Evolutionary conservation across 1,140 invertebrate genomes (phyloP).

Genomic region (Atta colombica): DNA sequence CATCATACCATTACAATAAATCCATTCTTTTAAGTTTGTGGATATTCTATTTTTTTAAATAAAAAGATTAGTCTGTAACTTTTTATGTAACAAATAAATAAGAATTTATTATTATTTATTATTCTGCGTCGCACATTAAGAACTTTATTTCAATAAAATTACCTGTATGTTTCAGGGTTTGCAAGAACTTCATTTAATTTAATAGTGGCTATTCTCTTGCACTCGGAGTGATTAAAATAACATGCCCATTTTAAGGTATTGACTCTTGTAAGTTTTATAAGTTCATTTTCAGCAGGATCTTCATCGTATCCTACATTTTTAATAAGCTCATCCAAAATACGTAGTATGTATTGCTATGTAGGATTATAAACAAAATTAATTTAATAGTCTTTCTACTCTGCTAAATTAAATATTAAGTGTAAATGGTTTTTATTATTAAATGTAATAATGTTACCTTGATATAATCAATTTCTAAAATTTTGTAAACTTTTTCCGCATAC

Average conservation of each 20-base stretch:
- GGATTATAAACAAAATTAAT: background rate
- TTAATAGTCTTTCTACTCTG: background rate
- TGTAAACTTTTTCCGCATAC: background rate
- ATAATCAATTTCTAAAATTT: background rate
- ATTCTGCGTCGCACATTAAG: background rate
- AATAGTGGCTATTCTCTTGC: constrained; percentile 62
- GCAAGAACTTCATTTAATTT: constrained; percentile 66
- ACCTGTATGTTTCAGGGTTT: constrained; percentile 63
- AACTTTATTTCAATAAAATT: constrained; percentile 5
- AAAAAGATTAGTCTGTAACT: background rate
- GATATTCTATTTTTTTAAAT: constrained; percentile 14
- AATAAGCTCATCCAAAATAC: constrained; percentile 69
- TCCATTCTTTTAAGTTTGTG: background rate
- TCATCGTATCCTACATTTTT: constrained; percentile 73
- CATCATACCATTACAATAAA: constrained; percentile 5
- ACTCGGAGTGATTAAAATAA: constrained; percentile 68
- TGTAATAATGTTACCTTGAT: constrained; percentile 14
- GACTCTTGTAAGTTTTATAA: constrained; percentile 60
- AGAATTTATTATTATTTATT: background rate
- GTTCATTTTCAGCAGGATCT: constrained; percentile 58
- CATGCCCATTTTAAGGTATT: constrained; percentile 72
- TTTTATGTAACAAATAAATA: background rate
- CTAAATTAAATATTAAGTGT: background rate
- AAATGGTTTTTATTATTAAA: background rate
- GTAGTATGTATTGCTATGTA: constrained; percentile 63